phyloP scores from a whole-genome alignment of 53 echinoderm and acorn worm genomes.

The Crossaster papposus region DNA sequence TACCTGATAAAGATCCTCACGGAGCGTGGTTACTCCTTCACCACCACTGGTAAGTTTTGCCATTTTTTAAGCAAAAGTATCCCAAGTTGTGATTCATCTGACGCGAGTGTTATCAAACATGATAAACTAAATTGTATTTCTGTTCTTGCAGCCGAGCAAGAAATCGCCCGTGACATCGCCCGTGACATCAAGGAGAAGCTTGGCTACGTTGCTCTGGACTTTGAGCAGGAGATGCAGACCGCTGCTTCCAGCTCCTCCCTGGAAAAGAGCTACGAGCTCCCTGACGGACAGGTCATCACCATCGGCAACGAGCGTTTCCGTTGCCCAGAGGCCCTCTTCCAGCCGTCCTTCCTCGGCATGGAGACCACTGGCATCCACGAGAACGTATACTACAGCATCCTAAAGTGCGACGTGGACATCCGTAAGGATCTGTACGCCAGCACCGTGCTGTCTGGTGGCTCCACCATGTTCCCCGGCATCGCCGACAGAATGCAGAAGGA shows the following conservation, averaged over 20 bases:
- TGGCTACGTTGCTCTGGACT: conserved; percentile 87
- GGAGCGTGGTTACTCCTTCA: conserved; percentile 98
- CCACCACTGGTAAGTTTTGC: conserved; percentile 83
- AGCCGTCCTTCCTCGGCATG: conserved; percentile 81
- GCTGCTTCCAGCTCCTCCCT: conserved; percentile 82
- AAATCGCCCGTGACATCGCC: conserved; percentile 94
- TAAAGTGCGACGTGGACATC: conserved; percentile 85
- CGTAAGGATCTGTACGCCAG: conserved; percentile 80
- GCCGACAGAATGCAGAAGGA: conserved; percentile 90
- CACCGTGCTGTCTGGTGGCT: conserved; percentile 82
- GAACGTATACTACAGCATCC: conserved; percentile 67
- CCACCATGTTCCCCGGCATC: conserved; percentile 83
- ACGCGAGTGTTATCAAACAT: background rate
- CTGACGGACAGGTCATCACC: conserved; percentile 88
- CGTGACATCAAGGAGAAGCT: conserved; percentile 98
- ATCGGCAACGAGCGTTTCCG: conserved; percentile 86
- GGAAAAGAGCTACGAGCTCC: conserved; percentile 94
- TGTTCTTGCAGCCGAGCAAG: conserved; percentile 73
- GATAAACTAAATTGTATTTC: background rate
- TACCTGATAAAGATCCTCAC: conserved; percentile 98
- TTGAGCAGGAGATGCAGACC: conserved; percentile 88
- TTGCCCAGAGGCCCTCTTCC: conserved; percentile 79
- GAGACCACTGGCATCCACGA: conserved; percentile 72
- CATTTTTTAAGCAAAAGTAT: background rate
- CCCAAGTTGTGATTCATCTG: background rate